Conservation (phyloP, 2,888 invertebrate genomes). For the Anticlea derivata region DNA sequence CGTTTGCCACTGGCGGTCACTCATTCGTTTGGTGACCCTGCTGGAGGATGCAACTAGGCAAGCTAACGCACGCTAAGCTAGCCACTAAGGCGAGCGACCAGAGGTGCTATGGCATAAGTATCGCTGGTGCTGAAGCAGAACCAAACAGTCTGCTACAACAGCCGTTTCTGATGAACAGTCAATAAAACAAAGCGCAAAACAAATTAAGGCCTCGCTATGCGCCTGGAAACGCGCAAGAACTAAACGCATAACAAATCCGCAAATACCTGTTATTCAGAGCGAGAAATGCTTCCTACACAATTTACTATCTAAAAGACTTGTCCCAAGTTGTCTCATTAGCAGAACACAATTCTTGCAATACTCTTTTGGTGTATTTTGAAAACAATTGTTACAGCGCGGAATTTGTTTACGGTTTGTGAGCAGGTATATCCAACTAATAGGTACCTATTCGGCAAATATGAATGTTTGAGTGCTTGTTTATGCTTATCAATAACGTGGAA, state of each 20-base stretch:
- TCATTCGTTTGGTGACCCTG: too few species aligned
- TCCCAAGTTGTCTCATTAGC: conserved; percentile 37
- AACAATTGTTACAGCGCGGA: conserved; percentile 29
- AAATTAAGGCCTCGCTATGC: conserved; percentile 15
- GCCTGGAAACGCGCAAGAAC: conserved; percentile 39
- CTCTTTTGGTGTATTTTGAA: conserved; percentile 15
- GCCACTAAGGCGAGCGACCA: too few species aligned
- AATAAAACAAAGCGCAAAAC: conserved; percentile 28
- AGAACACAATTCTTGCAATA: conserved; percentile 39
- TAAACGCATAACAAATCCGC: conserved; percentile 19
- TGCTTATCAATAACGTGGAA: too few species aligned
- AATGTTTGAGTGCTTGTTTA: too few species aligned
- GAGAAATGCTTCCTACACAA: conserved; percentile 48
- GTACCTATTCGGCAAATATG: too few species aligned
- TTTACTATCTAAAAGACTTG: conserved; percentile 22
- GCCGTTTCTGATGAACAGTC: too few species aligned
- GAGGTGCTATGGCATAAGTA: too few species aligned
- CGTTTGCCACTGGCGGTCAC: too few species aligned
- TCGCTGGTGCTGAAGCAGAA: too few species aligned
- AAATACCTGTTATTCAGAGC: conserved; percentile 50
- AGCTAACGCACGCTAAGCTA: too few species aligned
- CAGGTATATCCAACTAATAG: neutral
- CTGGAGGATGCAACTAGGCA: too few species aligned
- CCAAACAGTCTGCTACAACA: too few species aligned
- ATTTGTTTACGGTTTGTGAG: conserved; percentile 25